Percentiles rank a stretch among this genome's conserved stretches.
These are phyloP conservation scores for Paedocypris micromegethes DNA, from an alignment of 2,797 vertebrate species.

Conservation along the genomic window DNA sequence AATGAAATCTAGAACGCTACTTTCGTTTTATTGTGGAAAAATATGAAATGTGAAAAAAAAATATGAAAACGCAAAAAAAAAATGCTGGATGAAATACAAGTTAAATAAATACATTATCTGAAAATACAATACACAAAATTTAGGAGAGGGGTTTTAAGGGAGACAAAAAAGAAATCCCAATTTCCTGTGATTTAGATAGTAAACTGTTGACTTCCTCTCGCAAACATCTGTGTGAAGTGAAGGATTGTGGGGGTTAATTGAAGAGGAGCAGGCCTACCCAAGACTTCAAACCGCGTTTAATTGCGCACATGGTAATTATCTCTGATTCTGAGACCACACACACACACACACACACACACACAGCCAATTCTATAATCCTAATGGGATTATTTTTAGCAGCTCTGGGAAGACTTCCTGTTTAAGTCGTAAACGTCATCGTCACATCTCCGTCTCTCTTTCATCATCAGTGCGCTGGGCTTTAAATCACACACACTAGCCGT, in stretches of 20 bases:
- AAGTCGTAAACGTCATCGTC: too few relatives aligned
- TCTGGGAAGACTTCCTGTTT: not conserved
- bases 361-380: conserved; percentile 26
- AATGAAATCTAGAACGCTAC: too few relatives aligned
- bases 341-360: not conserved
- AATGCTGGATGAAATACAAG: too few relatives aligned
- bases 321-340: conserved; percentile 29
- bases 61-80: too few relatives aligned
- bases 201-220: too few relatives aligned
- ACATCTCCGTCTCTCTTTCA: not conserved
- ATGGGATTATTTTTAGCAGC: not conserved
- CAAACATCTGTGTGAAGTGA: not conserved
- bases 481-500: conserved; percentile 6
- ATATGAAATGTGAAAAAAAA: too few relatives aligned
- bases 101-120: too few relatives aligned
- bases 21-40: too few relatives aligned
- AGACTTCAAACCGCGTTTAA: conserved; percentile 28
- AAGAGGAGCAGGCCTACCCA: not conserved
- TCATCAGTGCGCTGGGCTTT: conserved; percentile 4
- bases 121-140: too few relatives aligned
- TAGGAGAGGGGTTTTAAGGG: too few relatives aligned
- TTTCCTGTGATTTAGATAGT: too few relatives aligned
- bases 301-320: conserved; percentile 31
- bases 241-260: conserved; percentile 4
- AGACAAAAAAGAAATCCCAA: too few relatives aligned